Percentiles rank a stretch among this genome's conserved stretches.
Evolutionary conservation across 2,797 vertebrate genomes (phyloP).

Genomic region (Todus mexicanus): DNA sequence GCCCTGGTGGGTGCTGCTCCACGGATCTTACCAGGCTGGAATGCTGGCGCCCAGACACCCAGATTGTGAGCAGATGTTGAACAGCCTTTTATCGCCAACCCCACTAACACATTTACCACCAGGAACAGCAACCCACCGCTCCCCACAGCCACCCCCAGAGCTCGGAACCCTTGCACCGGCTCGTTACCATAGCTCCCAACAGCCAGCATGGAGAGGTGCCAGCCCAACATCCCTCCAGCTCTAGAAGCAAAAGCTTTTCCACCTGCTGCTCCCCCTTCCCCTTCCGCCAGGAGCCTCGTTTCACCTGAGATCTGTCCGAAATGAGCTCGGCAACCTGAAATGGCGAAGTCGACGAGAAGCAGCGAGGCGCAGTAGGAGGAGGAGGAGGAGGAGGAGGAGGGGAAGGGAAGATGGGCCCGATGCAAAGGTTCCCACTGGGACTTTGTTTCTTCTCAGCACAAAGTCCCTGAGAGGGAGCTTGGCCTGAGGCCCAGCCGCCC

Average conservation of each 20-base stretch:
- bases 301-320: background rate
- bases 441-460: background rate
- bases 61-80: background rate
- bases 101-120: background rate
- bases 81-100: background rate
- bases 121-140: background rate
- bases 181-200: background rate
- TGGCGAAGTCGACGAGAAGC: background rate
- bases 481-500: background rate
- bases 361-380: background rate
- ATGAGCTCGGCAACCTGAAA: background rate
- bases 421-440: background rate
- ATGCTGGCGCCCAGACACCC: background rate
- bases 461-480: background rate
- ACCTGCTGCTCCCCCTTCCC: background rate
- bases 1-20: background rate
- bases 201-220: background rate
- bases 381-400: background rate
- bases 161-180: background rate
- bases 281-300: background rate
- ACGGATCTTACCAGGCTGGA: background rate
- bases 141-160: background rate
- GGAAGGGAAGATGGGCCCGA: background rate
- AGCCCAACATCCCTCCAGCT: background rate
- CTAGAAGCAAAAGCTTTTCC: background rate